Conservation (phyloP, 2,888 invertebrate species). For the Colletes collaris region DNA sequence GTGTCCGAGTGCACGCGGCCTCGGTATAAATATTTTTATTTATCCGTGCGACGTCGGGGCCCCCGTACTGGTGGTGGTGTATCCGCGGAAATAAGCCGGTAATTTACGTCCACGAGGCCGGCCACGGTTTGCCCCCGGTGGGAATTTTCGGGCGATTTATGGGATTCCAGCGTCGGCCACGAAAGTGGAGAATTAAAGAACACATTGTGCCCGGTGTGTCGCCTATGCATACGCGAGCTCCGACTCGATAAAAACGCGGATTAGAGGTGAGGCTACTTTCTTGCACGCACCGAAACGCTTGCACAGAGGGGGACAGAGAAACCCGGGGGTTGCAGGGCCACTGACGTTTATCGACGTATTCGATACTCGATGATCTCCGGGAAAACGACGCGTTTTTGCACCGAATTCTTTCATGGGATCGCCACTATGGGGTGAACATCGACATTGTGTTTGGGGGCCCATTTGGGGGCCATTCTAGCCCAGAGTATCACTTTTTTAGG, state of each 20-base stretch:
- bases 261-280: slow-evolving; percentile 49
- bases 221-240: slow-evolving; percentile 29
- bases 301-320: neutral
- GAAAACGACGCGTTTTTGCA: neutral
- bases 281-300: slow-evolving; percentile 3
- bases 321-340: neutral
- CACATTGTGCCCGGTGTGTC: slow-evolving; percentile 70
- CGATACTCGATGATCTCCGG: neutral
- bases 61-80: slow-evolving; percentile 31
- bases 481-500: no score
- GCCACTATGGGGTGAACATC: neutral
- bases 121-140: slow-evolving; percentile 65
- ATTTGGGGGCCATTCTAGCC: no score
- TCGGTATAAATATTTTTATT: slow-evolving; percentile 80
- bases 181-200: slow-evolving; percentile 75
- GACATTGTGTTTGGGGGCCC: no score
- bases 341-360: slow-evolving; percentile 13
- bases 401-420: no score
- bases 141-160: slow-evolving; percentile 79
- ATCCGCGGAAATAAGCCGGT: slow-evolving; percentile 77
- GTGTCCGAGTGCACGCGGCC: slow-evolving; percentile 76
- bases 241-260: slow-evolving; percentile 73
- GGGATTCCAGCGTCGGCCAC: slow-evolving; percentile 71
- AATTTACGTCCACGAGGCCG: slow-evolving; percentile 75
- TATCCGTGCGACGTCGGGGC: slow-evolving; percentile 68